phyloP scores from a whole-genome alignment of 2,888 invertebrate genomes.

The Trichopria drosophilae region DNA sequence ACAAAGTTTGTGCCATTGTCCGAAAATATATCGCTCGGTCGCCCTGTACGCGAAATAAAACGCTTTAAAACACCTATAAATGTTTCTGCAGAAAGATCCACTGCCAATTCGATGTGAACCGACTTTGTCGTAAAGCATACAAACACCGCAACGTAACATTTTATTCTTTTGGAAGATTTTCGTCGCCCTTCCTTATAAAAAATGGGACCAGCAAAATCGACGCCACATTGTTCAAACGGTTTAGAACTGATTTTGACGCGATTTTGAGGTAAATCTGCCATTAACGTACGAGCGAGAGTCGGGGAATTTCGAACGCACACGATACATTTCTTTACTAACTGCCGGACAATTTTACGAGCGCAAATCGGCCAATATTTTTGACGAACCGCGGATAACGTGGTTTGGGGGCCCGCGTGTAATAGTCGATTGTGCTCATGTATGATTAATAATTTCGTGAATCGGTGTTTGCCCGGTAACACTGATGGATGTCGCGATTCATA shows the following conservation, averaged over 20 bases:
- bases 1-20: slow-evolving; percentile 40
- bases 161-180: background rate
- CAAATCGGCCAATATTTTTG: background rate
- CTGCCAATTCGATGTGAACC: background rate
- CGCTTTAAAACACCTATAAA: background rate
- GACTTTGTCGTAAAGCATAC: background rate
- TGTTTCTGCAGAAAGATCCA: background rate
- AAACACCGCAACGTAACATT: background rate
- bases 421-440: background rate
- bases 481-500: background rate
- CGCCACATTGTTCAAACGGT: background rate
- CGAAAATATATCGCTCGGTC: slow-evolving; percentile 36
- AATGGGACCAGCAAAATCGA: background rate
- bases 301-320: background rate
- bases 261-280: background rate
- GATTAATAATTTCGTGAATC: background rate
- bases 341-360: background rate
- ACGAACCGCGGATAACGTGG: background rate
- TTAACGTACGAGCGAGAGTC: background rate
- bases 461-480: background rate
- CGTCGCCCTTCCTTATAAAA: background rate
- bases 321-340: background rate
- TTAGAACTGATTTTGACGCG: background rate
- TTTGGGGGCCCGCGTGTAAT: background rate
- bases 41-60: background rate